phyloP scores from a whole-genome alignment of 2,797 vertebrate species.

The Phrynocephalus guinanensis region DNA sequence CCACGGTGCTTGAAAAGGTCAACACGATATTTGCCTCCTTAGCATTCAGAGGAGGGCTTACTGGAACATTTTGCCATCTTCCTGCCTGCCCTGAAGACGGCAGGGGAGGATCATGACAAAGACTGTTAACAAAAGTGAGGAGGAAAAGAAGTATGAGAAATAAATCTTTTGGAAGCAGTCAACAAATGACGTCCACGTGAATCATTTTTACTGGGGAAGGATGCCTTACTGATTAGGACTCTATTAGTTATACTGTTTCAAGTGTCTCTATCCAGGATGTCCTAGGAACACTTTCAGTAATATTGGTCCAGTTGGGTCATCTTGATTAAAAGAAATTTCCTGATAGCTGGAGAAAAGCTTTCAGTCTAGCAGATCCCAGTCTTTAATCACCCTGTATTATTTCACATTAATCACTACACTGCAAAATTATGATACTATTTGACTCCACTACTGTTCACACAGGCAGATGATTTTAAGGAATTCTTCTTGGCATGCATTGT shows the following conservation, averaged over 20 bases:
- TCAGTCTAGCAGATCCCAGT: background rate
- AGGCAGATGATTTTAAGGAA: background rate
- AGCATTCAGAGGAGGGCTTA: slow-evolving; percentile 66
- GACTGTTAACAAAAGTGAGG: slow-evolving; percentile 49
- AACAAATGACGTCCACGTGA: slow-evolving; percentile 1
- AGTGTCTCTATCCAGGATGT: background rate
- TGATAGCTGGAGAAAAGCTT: background rate
- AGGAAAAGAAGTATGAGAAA: slow-evolving; percentile 42
- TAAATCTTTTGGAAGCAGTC: slow-evolving; percentile 57
- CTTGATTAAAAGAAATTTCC: background rate
- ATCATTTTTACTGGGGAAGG: slow-evolving; percentile 48
- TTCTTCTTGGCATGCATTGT: background rate
- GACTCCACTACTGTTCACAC: background rate
- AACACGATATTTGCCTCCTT: slow-evolving; percentile 66
- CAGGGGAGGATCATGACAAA: slow-evolving; percentile 7
- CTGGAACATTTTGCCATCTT: slow-evolving; percentile 59
- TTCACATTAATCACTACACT: slow-evolving; percentile 2
- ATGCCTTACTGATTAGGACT: background rate
- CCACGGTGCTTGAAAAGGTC: slow-evolving; percentile 71
- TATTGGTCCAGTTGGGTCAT: background rate
- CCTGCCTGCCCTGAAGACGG: slow-evolving; percentile 52
- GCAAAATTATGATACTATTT: background rate
- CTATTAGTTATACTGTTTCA: background rate
- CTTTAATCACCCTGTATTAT: background rate
- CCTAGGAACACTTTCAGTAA: slow-evolving; percentile 18